Percentiles rank a stretch among this genome's conserved stretches.
Evolutionary conservation across 2,113 vertebrate genomes (phyloP).

Genomic region (Isichthys henryi): DNA sequence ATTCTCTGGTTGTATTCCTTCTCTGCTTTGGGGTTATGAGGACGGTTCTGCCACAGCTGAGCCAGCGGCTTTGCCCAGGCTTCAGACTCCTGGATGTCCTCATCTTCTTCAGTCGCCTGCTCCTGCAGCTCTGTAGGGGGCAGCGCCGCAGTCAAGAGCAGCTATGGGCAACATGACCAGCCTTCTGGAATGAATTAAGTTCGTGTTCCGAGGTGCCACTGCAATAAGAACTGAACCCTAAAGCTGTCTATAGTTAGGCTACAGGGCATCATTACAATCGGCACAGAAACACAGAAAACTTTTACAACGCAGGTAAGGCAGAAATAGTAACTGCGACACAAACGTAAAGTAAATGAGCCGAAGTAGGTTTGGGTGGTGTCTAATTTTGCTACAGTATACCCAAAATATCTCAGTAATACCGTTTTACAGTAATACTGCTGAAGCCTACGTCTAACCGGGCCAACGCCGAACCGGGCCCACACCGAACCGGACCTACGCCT

Average conservation of each 20-base stretch:
- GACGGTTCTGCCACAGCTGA: slow-evolving; percentile 84
- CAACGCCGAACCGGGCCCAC: no score
- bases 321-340: background rate
- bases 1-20: slow-evolving; percentile 78
- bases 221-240: background rate
- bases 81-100: slow-evolving; percentile 78
- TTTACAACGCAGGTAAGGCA: background rate
- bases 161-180: background rate
- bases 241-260: background rate
- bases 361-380: background rate
- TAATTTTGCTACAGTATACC: background rate
- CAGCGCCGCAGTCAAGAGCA: background rate
- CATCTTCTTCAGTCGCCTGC: slow-evolving; percentile 55
- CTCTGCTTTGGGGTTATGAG: slow-evolving; percentile 75
- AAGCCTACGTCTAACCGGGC: background rate
- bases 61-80: slow-evolving; percentile 82
- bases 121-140: slow-evolving; percentile 67
- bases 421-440: background rate
- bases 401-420: background rate
- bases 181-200: no score
- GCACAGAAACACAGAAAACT: background rate
- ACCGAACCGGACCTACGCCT: no score
- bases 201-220: no score
- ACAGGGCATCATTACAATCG: background rate
- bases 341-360: background rate